Evolutionary conservation across 1,140 invertebrate species (phyloP), one percentile per base, ranked within the genome.

Genomic region (Rhynchophorus ferrugineus): DNA sequence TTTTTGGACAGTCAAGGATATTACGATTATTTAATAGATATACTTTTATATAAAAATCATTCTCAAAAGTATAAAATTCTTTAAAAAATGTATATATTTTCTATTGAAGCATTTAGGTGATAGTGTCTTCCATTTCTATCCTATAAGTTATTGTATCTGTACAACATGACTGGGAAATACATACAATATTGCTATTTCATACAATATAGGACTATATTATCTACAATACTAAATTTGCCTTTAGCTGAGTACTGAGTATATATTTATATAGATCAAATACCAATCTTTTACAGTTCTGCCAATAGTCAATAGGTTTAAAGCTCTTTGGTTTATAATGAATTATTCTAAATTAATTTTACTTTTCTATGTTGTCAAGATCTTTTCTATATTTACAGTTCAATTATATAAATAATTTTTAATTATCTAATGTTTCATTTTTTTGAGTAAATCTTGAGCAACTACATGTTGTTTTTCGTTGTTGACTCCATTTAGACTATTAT

Each of bases 101-200:
- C 49, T 45, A 52, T 41, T n/a, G 34, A 19, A 52, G 39, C 49
- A 52, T 44, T 35, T 38, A 19, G 34, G 17, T 19, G 5, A 29
- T 29, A 29, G 11, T 29, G 11, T 29, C 11, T 29, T 29, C n/a
- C 24, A 29, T 29, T 35, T 38, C 38, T 24, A 18, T 37, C 44
- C 16, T 18, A 19, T 22, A 43, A 49, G 33, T 58, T 58, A 58
- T 54, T 58, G 56, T 54, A 58, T 33, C 51, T 58, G 50, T 58
- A 58, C 56, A 58, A 58, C 50, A 58, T 57, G 45, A 34, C 24
- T 46, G 22, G 18, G 42, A 42, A 46, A 36, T 48, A 47, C 11
- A 36, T 49, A 38, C 48, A 58, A 47, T 58, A 58, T 58, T 58
- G 56, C 56, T 58, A 54, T 36, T 46, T 49, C 53, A 58, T 54